Percentiles rank a stretch among this genome's conserved stretches.
Conservation (phyloP, 2,888 invertebrate genomes). For the Amphimallon solstitiale region DNA sequence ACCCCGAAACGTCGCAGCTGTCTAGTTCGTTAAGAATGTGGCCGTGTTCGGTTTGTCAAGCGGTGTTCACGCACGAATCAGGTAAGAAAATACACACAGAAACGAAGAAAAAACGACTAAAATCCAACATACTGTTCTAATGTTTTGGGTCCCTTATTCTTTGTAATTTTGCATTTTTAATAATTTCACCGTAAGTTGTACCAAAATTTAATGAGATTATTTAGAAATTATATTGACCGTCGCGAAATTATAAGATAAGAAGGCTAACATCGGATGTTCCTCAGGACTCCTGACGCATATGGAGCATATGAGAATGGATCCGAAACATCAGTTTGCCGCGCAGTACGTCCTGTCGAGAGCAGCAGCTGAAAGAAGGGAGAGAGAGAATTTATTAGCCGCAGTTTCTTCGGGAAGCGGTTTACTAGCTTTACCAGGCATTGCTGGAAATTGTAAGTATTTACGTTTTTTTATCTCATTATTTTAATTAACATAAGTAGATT, state of each 20-base stretch:
- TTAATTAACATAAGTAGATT: background rate
- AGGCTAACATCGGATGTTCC: conserved; percentile 51
- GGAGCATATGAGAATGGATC: conserved; percentile 97
- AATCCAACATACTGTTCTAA: background rate
- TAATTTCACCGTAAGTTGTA: conserved; percentile 27
- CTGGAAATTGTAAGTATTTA: conserved; percentile 41
- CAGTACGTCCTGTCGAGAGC: conserved; percentile 92
- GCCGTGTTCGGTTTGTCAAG: conserved; percentile 95
- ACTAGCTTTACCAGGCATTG: conserved; percentile 69
- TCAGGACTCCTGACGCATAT: conserved; percentile 91
- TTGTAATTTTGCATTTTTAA: conserved; percentile 17
- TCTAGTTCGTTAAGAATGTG: conserved; percentile 90
- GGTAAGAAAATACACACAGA: conserved; percentile 67
- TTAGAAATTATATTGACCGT: background rate
- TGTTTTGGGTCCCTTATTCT: conserved; percentile 5
- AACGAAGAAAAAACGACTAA: background rate
- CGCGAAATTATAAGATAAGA: background rate
- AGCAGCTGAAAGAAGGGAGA: conserved; percentile 88
- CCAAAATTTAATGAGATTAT: conserved; percentile 17
- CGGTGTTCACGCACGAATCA: conserved; percentile 94
- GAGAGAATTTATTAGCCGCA: conserved; percentile 78
- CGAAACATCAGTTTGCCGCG: conserved; percentile 94
- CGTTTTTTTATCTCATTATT: background rate
- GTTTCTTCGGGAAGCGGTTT: conserved; percentile 69
- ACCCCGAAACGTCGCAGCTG: conserved; percentile 81